Percentiles rank a stretch among this genome's conserved stretches.
Evolutionary conservation across 2,113 vertebrate genomes (phyloP).

Genomic region (Notechis scutatus): DNA sequence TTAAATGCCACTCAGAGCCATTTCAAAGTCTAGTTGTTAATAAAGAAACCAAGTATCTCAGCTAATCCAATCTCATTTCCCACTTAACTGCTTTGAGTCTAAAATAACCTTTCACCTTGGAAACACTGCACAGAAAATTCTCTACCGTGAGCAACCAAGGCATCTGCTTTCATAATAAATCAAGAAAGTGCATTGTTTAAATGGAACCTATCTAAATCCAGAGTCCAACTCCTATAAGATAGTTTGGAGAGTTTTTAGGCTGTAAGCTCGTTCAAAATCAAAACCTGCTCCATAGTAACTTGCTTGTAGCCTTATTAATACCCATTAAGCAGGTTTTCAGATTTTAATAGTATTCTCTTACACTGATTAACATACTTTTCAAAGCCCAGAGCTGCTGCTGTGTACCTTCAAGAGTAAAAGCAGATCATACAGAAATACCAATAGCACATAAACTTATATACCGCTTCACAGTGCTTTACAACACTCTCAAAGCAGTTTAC

Average conservation of each 20-base stretch:
- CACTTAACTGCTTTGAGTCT: neutral
- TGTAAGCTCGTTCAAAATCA: neutral
- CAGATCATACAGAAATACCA: neutral
- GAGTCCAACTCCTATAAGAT: accelerated
- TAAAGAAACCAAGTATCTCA: neutral
- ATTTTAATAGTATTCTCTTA: neutral
- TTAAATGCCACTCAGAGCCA: neutral
- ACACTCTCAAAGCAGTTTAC: too few species aligned
- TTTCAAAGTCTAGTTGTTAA: neutral
- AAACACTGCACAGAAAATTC: neutral
- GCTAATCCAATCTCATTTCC: neutral
- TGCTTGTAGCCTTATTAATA: neutral
- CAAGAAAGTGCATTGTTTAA: neutral
- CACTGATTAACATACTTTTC: neutral
- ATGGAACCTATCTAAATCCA: neutral
- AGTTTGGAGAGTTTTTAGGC: neutral
- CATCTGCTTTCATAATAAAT: neutral
- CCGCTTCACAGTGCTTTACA: too few species aligned
- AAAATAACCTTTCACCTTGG: neutral
- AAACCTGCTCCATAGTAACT: neutral
- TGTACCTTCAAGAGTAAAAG: neutral
- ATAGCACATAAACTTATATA: too few species aligned
- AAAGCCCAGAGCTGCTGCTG: neutral
- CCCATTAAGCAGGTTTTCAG: neutral
- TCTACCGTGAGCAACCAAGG: neutral